A percentile compares a stretch with the other conserved stretches of the same genome.
Conservation (phyloP, 2,888 invertebrate species). For the Polymixis flavicincta region DNA sequence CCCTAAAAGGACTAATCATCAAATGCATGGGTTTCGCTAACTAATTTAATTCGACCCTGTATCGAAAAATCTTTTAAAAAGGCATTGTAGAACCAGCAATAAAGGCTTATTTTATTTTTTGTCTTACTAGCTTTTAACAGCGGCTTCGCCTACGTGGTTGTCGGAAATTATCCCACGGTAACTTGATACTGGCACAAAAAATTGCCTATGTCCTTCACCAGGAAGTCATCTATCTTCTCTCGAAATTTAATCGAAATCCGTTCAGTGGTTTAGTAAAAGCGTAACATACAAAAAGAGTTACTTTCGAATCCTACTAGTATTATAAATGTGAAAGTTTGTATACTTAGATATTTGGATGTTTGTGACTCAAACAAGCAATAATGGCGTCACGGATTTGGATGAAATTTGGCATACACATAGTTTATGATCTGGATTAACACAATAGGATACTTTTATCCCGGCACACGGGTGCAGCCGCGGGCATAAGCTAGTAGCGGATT, state of each 20-base stretch:
- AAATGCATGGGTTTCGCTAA: not conserved
- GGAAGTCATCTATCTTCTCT: too few relatives aligned
- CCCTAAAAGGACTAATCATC: not conserved
- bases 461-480: too few relatives aligned
- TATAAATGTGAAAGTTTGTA: too few relatives aligned
- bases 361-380: too few relatives aligned
- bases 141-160: not conserved
- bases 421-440: too few relatives aligned
- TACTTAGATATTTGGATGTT: too few relatives aligned
- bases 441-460: too few relatives aligned
- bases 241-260: not conserved
- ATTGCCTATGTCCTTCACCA: not conserved
- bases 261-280: not conserved
- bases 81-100: not conserved
- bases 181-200: not conserved
- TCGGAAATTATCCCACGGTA: not conserved
- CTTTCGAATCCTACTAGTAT: not conserved
- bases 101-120: too few relatives aligned
- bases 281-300: not conserved
- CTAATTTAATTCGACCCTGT: not conserved
- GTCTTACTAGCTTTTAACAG: not conserved
- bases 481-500: not conserved
- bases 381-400: too few relatives aligned
- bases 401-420: too few relatives aligned
- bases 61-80: not conserved